phyloP scores from a whole-genome alignment of 2,797 vertebrate species.

The Mastacembelus armatus region DNA sequence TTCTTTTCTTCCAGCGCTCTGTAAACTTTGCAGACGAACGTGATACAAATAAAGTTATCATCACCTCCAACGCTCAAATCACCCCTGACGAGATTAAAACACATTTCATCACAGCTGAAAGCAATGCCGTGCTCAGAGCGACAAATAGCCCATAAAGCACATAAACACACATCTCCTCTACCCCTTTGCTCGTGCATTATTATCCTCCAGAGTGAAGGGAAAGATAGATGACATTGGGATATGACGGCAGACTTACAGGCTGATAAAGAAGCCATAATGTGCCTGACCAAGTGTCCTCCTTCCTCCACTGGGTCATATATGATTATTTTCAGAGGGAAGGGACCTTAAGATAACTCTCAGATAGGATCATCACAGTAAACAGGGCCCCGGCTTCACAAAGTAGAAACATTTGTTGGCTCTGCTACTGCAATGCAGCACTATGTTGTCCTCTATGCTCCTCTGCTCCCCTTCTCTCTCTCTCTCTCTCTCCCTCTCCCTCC shows the following conservation, averaged over 20 bases:
- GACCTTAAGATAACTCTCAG: constrained; percentile 49
- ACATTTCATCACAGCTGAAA: constrained; percentile 50
- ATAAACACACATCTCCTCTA: constrained; percentile 35
- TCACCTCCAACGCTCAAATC: constrained; percentile 38
- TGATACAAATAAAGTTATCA: constrained; percentile 53
- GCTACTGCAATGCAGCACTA: constrained; percentile 81
- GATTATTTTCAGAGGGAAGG: constrained; percentile 57
- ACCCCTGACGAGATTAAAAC: constrained; percentile 60
- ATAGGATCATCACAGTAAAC: constrained; percentile 49
- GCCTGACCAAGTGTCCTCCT: constrained; percentile 58
- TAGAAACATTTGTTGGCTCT: constrained; percentile 61
- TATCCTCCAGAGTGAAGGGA: constrained; percentile 42
- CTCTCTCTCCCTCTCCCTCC: constrained; percentile 41
- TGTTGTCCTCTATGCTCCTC: constrained; percentile 66
- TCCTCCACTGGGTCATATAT: constrained; percentile 62
- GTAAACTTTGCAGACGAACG: constrained; percentile 41
- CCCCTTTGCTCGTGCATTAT: constrained; percentile 42
- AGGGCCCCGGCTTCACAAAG: constrained; percentile 51
- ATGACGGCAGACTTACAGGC: constrained; percentile 46
- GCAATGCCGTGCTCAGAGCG: constrained; percentile 30
- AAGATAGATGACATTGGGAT: constrained; percentile 63
- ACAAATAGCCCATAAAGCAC: constrained; percentile 54
- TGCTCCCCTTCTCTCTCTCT: constrained; percentile 20
- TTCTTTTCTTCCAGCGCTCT: constrained; percentile 4
- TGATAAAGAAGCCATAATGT: constrained; percentile 65